Base-by-base conservation (phyloP, 2,888 invertebrate genomes). In the Yponomeuta plumbellus region DNA sequence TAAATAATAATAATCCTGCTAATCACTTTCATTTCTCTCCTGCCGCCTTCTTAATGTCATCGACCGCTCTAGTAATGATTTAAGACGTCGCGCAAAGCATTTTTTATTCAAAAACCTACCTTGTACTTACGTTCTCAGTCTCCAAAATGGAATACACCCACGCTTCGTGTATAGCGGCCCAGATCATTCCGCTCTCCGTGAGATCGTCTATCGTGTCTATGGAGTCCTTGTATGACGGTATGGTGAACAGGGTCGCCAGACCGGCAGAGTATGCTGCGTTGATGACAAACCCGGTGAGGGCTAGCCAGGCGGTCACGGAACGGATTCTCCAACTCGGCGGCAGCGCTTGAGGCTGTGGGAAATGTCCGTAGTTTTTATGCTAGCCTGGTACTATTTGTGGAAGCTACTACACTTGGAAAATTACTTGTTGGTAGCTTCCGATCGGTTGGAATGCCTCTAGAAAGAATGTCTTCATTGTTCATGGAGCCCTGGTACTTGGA, bases 141-240 rank as follows among this genome's bases (percentile, higher is more conserved):
- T 85, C 78, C 17, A 88, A 77, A 23, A 95, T 85, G 0, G 94
- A 92, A 69, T 92, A 92, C 67, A 93, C 90, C 95, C 95, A 95
- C 5, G 94, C 94, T 68, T 93, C 92, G 26, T 93, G 93, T 0
- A 93, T 94, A 0, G 93, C 95, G 0, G 93, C 93, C 95, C 95
- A 95, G 68, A 86, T 81, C 40, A 94, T 73, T 2, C 89, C 80
- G 69, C 92, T 92, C n/a, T 89, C 85, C 0, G 92, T 91, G 67
- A 95, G 84, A 67, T 94, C 93, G 63, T 93, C 83, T 3, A 93
- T 85, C 0, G 94, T 94, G 71, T 94, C 92, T 11, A 95, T 93
- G 0, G 94, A 92, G 62, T 91, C 86, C 63, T 92, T 93, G 71
- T 93, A 93, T 83, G 87, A 92, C 0, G 94, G 94, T 22, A 95